Evolutionary conservation across 2,888 invertebrate genomes (phyloP).

Genomic region (Pterostichus niger): DNA sequence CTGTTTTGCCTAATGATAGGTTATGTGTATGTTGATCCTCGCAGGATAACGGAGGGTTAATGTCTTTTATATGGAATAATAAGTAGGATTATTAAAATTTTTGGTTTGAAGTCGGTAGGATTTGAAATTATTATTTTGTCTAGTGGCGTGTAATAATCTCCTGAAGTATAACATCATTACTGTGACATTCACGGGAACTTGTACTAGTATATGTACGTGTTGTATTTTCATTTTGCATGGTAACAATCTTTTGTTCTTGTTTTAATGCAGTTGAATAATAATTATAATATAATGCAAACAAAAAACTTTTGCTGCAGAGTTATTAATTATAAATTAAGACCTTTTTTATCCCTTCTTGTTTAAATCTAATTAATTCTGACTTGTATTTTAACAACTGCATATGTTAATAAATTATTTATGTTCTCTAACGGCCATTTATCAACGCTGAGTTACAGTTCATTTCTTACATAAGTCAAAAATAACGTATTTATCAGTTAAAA

Average conservation of each 20-base stretch:
- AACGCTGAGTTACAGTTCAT: too few relatives aligned
- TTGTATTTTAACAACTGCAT: too few relatives aligned
- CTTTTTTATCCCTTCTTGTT: not conserved
- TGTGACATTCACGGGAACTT: slow-evolving; percentile 41
- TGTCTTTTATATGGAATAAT: slow-evolving; percentile 56
- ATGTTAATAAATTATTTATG: too few relatives aligned
- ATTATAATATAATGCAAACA: slow-evolving; percentile 25
- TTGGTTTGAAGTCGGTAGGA: slow-evolving; percentile 31
- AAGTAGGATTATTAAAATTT: slow-evolving; percentile 58
- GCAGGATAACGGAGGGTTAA: slow-evolving; percentile 45
- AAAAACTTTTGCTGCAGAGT: slow-evolving; percentile 2
- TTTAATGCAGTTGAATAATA: slow-evolving; percentile 29
- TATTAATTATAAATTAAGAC: slow-evolving; percentile 14
- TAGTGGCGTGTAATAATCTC: slow-evolving; percentile 33
- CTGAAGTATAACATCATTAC: slow-evolving; percentile 43
- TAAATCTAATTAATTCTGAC: too few relatives aligned
- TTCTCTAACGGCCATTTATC: too few relatives aligned
- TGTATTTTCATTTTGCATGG: slow-evolving; percentile 35
- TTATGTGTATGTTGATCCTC: slow-evolving; percentile 56
- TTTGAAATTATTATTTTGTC: slow-evolving; percentile 55
- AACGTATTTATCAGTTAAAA: too few relatives aligned
- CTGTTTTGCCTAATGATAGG: slow-evolving; percentile 59
- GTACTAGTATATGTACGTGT: slow-evolving; percentile 33
- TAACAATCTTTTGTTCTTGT: slow-evolving; percentile 5
- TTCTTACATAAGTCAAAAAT: too few relatives aligned